Base-by-base conservation (phyloP, 2,113 vertebrate species). In the Xyrauchen texanus region DNA sequence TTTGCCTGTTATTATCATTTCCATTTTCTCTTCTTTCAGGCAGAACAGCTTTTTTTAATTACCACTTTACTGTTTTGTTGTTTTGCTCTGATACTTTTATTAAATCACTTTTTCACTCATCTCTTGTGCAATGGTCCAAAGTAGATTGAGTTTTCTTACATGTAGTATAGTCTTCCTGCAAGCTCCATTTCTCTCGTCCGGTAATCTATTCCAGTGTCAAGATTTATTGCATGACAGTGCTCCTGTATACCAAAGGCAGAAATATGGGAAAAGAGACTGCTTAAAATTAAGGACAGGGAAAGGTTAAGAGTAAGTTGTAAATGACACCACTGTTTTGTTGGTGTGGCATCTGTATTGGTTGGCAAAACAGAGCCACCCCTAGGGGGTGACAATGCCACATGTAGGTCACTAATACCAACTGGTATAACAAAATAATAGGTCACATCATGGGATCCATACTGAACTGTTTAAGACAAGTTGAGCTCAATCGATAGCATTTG, bases 161-260 rank as follows among this genome's bases (percentile, higher is more conserved):
- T 94, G 91, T 94, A 96, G 90, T 94, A 98, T 64, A 94, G 90
- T 88, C 95, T 96, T 78, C 91, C 92, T 63, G 93, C 92, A 77
- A 90, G 88, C 74, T 92, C 87, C 82, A 92, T 89, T n/a, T 85
- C 86, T 77, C 93, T 92, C 88, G 89, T 95, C 87, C 97, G 93
- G 89, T 97, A 99, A 91, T 98, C 96, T 78, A 94, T 91, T 82
- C 95, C 96, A 71, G 94, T 94, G 87, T 99, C 94, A 42, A 98
- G 90, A 74, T 86, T 92, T 83, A 96, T 49, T 0, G 92, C 89
- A 58, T 85, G 89, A 87, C 96, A 99, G 82, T 94, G 88, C 64
- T 96, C 90, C 96, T 99, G 85, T 16, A 86, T 62, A 85, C 0
- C 13, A 81, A 72, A 74, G 0, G 7, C 3, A 76, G 21, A 34